phyloP scores from a whole-genome alignment of 2,888 invertebrate species.

The Thysanoteuthis rhombus region DNA sequence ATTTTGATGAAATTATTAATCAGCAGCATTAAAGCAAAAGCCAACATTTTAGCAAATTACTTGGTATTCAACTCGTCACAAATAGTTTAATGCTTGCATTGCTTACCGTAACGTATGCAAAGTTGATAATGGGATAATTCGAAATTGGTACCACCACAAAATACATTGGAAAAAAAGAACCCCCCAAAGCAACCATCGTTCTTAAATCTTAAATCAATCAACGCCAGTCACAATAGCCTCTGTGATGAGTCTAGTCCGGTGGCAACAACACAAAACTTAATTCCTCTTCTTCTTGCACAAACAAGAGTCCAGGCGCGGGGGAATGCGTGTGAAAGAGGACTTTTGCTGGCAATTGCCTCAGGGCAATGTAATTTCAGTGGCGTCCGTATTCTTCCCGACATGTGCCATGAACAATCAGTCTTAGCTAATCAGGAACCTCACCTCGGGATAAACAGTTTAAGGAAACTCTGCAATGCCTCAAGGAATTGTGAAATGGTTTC shows the following conservation, averaged over 20 bases:
- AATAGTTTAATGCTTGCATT: too few species aligned
- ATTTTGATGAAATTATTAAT: too few species aligned
- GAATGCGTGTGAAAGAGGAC: neutral
- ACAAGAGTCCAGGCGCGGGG: neutral
- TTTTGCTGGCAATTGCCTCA: neutral
- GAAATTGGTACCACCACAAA: too few species aligned
- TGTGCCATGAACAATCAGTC: neutral
- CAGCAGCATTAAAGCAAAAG: too few species aligned
- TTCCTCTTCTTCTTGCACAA: neutral
- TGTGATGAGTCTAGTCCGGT: too few species aligned
- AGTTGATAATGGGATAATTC: too few species aligned
- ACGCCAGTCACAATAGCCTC: neutral
- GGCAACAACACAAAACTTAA: too few species aligned
- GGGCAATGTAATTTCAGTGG: neutral
- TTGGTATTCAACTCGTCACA: too few species aligned
- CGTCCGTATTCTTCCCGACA: conserved; percentile 12
- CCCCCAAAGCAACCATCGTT: neutral
- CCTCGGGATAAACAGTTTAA: neutral
- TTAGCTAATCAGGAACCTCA: neutral
- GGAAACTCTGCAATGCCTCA: neutral
- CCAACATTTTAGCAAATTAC: too few species aligned
- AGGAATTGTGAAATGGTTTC: neutral
- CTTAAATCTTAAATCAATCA: neutral
- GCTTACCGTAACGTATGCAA: too few species aligned
- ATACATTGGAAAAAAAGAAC: too few species aligned